Evolutionary conservation across 1,140 invertebrate genomes (phyloP).

Genomic region (Diachasmimorpha longicaudata): DNA sequence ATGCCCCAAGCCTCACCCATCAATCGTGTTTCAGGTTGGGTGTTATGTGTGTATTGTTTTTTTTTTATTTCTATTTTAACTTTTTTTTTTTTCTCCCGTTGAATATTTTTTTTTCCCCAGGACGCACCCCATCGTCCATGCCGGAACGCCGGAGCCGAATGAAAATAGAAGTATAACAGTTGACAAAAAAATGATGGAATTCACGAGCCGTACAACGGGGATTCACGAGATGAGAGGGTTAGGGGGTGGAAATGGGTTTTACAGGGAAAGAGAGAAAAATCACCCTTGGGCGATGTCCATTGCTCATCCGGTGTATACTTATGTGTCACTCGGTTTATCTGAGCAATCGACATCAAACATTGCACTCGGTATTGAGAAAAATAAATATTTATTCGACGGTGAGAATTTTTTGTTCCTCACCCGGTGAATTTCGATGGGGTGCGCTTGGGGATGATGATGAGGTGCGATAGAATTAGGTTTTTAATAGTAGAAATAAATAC

Average conservation of each 20-base stretch:
- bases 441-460: too few species aligned
- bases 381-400: too few species aligned
- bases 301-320: not conserved
- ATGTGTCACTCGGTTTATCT: not conserved
- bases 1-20: constrained; percentile 40
- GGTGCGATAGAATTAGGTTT: too few species aligned
- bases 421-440: too few species aligned
- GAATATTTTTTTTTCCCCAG: constrained; percentile 47
- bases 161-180: constrained; percentile 41
- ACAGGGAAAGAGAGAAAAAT: constrained; percentile 16
- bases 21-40: constrained; percentile 38
- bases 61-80: not conserved
- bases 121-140: constrained; percentile 32
- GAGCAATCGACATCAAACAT: not conserved
- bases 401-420: too few species aligned
- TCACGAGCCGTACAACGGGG: constrained; percentile 26
- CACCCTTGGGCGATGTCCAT: not conserved
- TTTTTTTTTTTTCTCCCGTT: constrained; percentile 33
- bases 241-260: constrained; percentile 8
- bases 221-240: constrained; percentile 25
- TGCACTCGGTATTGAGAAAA: not conserved
- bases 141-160: constrained; percentile 37
- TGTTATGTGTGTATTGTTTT: constrained; percentile 16
- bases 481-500: too few species aligned
- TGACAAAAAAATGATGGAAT: constrained; percentile 34